A percentile compares a stretch with the other conserved stretches of the same genome.
Conservation (phyloP, 2,888 invertebrate genomes). For the Drosophila emarginata region DNA sequence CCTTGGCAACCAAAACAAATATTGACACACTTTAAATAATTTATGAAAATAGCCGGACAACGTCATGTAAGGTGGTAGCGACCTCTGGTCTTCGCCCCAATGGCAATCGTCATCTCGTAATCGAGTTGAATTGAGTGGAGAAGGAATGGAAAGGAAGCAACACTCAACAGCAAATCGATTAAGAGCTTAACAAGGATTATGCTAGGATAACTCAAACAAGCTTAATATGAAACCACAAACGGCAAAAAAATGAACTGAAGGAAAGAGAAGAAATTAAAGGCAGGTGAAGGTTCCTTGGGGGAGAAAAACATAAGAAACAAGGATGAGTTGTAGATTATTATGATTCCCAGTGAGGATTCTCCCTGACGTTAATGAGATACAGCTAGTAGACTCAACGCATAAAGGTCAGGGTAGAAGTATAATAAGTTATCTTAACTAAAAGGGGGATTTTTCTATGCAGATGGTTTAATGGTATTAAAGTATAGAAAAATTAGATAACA, state of each 20-base stretch:
- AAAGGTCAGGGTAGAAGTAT: neutral
- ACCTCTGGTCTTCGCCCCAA: constrained; percentile 3
- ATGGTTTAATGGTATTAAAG: neutral
- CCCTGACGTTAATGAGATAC: constrained; percentile 11
- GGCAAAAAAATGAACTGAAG: constrained; percentile 18
- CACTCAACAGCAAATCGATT: constrained; percentile 62
- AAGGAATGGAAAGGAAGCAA: neutral
- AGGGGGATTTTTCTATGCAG: neutral
- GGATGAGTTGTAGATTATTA: neutral
- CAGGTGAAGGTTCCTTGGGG: constrained; percentile 8
- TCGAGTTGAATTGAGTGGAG: constrained; percentile 44
- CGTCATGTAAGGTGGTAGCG: constrained; percentile 32
- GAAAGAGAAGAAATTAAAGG: constrained; percentile 43
- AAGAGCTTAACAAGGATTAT: constrained; percentile 67
- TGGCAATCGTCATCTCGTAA: constrained; percentile 62
- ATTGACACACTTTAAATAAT: constrained; percentile 69
- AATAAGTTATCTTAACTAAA: neutral
- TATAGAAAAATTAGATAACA: neutral
- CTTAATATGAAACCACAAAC: constrained; percentile 48
- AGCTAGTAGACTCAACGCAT: neutral
- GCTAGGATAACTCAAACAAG: constrained; percentile 52
- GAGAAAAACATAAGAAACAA: neutral
- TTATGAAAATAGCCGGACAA: constrained; percentile 57
- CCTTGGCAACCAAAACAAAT: constrained; percentile 50
- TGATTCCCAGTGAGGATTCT: neutral